These are phyloP conservation scores for Alviniconcha strummeri DNA, from an alignment of 2,888 invertebrate genomes.

Conservation along the genomic window DNA sequence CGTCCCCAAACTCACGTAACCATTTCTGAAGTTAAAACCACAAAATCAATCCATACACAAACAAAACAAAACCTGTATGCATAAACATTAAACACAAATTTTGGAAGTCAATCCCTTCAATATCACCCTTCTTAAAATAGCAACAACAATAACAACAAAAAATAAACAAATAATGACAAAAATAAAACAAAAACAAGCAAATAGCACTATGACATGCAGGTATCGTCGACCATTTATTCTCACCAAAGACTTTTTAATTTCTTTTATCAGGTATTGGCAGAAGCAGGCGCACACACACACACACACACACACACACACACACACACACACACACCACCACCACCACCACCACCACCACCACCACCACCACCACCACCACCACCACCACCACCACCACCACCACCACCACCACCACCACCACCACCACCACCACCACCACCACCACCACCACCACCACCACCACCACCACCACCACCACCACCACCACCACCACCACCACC, in stretches of 20 bases:
- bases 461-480: background rate
- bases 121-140: background rate
- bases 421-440: background rate
- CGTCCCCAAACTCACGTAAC: no score
- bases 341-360: background rate
- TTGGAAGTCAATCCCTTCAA: background rate
- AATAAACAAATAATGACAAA: background rate
- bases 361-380: background rate
- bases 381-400: background rate
- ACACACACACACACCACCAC: background rate
- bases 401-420: background rate
- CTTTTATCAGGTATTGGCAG: background rate
- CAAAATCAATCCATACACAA: no score
- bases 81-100: no score
- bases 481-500: background rate
- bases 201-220: background rate
- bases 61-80: no score
- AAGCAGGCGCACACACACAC: background rate
- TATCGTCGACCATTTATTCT: no score
- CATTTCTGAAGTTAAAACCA: no score
- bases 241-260: no score
- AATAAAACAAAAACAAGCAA: background rate
- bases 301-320: slow-evolving; percentile 3
- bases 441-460: background rate
- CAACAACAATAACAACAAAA: no score